phyloP scores from a whole-genome alignment of 2,797 vertebrate genomes.

The Nasua narica region DNA sequence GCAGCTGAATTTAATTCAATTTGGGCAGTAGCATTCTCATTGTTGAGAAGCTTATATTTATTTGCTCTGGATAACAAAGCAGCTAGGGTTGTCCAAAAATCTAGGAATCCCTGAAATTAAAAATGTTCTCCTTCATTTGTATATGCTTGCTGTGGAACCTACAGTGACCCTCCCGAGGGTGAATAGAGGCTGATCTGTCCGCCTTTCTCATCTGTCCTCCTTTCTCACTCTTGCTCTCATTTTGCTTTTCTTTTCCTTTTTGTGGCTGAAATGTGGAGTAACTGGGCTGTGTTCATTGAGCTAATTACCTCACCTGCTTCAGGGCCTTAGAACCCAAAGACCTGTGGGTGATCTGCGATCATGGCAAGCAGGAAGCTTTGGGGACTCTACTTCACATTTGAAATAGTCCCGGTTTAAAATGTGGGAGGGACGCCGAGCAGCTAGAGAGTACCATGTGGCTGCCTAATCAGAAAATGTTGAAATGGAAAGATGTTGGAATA shows the following conservation, averaged over 20 bases:
- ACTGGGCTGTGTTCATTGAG: background rate
- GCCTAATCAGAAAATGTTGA: conserved; percentile 47
- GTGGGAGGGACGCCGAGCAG: conserved; percentile 17
- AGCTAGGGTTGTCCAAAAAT: background rate
- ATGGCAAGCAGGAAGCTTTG: background rate
- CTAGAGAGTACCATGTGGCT: conserved; percentile 35
- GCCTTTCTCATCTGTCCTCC: background rate
- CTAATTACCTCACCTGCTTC: background rate
- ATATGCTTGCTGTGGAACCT: background rate
- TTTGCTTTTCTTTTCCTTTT: background rate
- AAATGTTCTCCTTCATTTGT: background rate
- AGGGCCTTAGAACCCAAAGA: background rate
- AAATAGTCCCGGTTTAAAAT: conserved; percentile 20
- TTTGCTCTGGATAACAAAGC: background rate
- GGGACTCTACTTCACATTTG: background rate
- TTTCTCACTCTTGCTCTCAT: background rate
- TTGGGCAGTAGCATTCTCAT: background rate
- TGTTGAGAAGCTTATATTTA: background rate
- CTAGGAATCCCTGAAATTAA: background rate
- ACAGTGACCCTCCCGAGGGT: accelerated
- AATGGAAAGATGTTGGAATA: conserved; percentile 54
- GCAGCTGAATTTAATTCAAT: conserved; percentile 51
- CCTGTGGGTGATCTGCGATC: background rate
- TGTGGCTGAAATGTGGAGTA: background rate
- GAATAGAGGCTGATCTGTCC: background rate